These are phyloP conservation scores for Ophion ventricosus DNA, from an alignment of 2,888 invertebrate genomes.

Conservation along the genomic window DNA sequence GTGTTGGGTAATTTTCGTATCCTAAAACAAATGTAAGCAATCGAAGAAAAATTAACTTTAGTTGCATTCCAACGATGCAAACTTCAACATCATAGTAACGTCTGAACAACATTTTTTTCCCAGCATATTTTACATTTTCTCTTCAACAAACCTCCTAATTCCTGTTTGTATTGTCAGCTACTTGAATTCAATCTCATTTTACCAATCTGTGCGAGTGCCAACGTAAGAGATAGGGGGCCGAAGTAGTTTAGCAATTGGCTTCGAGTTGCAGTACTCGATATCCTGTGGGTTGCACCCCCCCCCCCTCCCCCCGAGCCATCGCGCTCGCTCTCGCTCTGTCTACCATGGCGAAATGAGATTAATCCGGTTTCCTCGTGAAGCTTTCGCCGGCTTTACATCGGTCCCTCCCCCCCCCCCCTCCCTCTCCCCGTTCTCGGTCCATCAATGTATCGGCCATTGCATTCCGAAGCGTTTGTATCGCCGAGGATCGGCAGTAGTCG, in stretches of 20 bases:
- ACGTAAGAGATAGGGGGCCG: slow-evolving; percentile 13
- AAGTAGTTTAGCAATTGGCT: slow-evolving; percentile 44
- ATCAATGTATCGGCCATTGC: slow-evolving; percentile 51
- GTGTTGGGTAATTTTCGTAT: too few species aligned
- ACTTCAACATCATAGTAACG: too few species aligned
- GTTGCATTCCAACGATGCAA: too few species aligned
- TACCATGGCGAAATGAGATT: slow-evolving; percentile 39
- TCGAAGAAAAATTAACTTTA: too few species aligned
- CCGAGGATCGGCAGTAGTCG: slow-evolving; percentile 32
- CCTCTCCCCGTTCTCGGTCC: slow-evolving; percentile 11
- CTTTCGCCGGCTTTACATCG: slow-evolving; percentile 20
- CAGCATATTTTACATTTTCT: background rate
- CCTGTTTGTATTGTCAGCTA: background rate
- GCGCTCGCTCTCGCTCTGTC: slow-evolving; percentile 21
- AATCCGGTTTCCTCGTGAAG: slow-evolving; percentile 49
- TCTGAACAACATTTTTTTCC: too few species aligned
- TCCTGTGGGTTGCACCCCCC: slow-evolving; percentile 22
- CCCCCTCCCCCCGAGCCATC: slow-evolving; percentile 18
- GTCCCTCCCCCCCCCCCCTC: slow-evolving; percentile 6
- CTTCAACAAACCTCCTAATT: background rate
- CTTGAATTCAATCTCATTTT: slow-evolving; percentile 46
- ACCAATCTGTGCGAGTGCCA: slow-evolving; percentile 43
- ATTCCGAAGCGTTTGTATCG: slow-evolving; percentile 57
- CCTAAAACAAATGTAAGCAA: too few species aligned
- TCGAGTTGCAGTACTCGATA: slow-evolving; percentile 46